Evolutionary conservation across 2,888 invertebrate genomes (phyloP).

Genomic region (Nemotelus nigrinus): DNA sequence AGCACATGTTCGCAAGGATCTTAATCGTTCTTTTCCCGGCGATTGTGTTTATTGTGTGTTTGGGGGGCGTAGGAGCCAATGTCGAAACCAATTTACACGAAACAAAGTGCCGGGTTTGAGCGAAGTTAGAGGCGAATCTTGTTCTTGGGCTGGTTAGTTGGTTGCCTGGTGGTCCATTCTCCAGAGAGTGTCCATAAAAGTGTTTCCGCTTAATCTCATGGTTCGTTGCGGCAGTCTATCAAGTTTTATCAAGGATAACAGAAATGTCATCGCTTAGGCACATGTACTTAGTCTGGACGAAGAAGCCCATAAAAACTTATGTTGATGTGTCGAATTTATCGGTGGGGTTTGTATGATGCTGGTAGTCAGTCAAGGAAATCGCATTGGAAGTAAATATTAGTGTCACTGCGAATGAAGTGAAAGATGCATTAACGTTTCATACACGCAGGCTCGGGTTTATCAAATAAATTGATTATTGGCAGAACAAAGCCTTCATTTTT

Average conservation of each 20-base stretch:
- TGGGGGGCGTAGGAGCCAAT: slow-evolving; percentile 20
- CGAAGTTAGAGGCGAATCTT: not conserved
- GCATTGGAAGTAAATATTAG: no score
- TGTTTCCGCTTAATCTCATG: slow-evolving; percentile 29
- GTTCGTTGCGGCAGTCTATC: slow-evolving; percentile 14
- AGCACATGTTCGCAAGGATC: not conserved
- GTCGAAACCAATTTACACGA: slow-evolving; percentile 47
- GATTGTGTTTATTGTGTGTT: not conserved
- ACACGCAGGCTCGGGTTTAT: no score
- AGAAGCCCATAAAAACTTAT: no score
- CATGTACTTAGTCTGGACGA: not conserved
- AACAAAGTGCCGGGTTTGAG: not conserved
- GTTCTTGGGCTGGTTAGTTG: slow-evolving; percentile 21
- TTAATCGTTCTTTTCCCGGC: slow-evolving; percentile 14
- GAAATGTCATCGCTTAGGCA: not conserved
- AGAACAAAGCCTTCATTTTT: no score
- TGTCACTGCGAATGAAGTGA: no score
- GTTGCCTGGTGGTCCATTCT: not conserved
- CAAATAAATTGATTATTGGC: no score
- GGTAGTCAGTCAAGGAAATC: no score
- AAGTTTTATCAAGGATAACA: slow-evolving; percentile 24
- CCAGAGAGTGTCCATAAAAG: slow-evolving; percentile 22
- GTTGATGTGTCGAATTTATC: no score
- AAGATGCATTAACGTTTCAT: no score
- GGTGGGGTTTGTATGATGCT: no score